phyloP scores from a whole-genome alignment of 2,113 vertebrate species.

The Bufo gargarizans region DNA sequence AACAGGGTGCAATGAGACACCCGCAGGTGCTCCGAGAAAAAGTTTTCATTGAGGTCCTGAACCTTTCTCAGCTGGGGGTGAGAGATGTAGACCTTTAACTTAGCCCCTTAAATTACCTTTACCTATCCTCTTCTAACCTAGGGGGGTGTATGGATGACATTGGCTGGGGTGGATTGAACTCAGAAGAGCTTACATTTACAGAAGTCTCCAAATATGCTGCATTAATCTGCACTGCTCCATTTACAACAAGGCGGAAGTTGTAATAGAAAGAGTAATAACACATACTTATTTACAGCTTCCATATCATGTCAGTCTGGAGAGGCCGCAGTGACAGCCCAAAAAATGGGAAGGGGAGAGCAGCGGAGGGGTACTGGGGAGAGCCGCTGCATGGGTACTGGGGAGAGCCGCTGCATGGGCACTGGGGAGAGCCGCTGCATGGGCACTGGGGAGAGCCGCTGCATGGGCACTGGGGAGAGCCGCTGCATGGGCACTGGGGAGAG shows the following conservation, averaged over 20 bases:
- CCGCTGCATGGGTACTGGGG: background rate
- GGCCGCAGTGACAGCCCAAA: background rate
- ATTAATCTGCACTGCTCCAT: no score
- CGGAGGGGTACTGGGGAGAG: background rate
- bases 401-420: no score
- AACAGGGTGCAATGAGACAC: background rate
- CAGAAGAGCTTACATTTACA: background rate
- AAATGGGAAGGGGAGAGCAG: background rate
- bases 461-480: no score
- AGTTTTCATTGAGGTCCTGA: slow-evolving; percentile 1
- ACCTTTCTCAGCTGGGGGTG: background rate
- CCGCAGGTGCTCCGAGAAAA: slow-evolving; percentile 24
- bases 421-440: no score
- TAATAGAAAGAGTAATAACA: background rate
- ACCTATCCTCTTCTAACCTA: background rate
- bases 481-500: no score
- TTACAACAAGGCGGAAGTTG: no score
- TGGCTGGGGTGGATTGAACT: background rate
- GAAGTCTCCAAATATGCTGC: background rate
- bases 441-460: no score
- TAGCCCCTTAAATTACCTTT: background rate
- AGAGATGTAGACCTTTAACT: background rate
- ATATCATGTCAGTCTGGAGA: background rate
- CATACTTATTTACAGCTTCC: background rate
- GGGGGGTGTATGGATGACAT: background rate